phyloP scores from a whole-genome alignment of 2,113 vertebrate genomes.

The Triplophysa rosa region DNA sequence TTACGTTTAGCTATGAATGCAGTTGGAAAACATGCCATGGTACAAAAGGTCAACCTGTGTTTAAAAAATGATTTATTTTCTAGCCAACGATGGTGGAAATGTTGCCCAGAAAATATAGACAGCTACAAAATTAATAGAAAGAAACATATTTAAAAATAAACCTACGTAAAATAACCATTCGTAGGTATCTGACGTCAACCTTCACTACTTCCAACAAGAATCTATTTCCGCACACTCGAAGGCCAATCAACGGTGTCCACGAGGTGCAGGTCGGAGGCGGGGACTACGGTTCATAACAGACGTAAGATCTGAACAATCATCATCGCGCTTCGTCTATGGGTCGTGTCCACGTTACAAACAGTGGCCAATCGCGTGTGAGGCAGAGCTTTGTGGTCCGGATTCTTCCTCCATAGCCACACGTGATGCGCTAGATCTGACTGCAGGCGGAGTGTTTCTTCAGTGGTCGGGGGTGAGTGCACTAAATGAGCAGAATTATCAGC shows the following conservation, averaged over 20 bases:
- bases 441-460: slow-evolving; percentile 58
- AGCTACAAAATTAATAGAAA: too few species aligned
- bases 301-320: slow-evolving; percentile 39
- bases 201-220: slow-evolving; percentile 60
- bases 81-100: too few species aligned
- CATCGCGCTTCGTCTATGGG: background rate
- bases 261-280: slow-evolving; percentile 69
- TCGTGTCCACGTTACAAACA: background rate
- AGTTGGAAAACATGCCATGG: too few species aligned
- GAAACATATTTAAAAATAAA: too few species aligned
- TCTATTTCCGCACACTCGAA: slow-evolving; percentile 50
- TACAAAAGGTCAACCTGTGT: too few species aligned
- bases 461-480: slow-evolving; percentile 58
- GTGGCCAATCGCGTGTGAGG: slow-evolving; percentile 63
- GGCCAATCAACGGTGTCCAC: slow-evolving; percentile 78
- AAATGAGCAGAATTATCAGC: slow-evolving; percentile 23
- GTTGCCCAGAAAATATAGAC: too few species aligned
- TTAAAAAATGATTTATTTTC: too few species aligned
- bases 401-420: slow-evolving; percentile 57
- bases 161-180: too few species aligned
- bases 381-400: slow-evolving; percentile 28
- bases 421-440: slow-evolving; percentile 59
- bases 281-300: slow-evolving; percentile 21
- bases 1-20: too few species aligned
- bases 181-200: too few species aligned